Percentiles rank a stretch among this genome's conserved stretches.
phyloP scores from a whole-genome alignment of 2,888 invertebrate species.

The Uloborus plumipes region DNA sequence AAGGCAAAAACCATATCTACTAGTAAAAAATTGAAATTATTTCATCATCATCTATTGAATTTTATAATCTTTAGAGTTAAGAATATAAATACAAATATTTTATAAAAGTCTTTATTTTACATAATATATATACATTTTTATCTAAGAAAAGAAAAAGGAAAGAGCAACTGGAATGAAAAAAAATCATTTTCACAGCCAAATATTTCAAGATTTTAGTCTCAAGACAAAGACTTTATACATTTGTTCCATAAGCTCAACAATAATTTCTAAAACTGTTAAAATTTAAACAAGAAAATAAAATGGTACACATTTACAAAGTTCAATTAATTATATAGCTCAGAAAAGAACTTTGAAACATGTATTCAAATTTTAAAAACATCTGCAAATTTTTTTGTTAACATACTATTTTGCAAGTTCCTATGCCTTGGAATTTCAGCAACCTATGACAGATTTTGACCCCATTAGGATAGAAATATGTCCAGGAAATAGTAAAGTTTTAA shows the following conservation, averaged over 20 bases:
- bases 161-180: no score
- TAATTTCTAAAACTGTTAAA: conserved; percentile 5
- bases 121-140: conserved; percentile 28
- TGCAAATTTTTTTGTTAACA: not conserved
- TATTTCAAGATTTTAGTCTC: no score
- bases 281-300: not conserved
- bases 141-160: conserved; percentile 13
- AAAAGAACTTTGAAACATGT: not conserved
- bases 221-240: conserved; percentile 1
- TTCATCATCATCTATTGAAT: no score
- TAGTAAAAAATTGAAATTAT: no score
- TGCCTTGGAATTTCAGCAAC: not conserved
- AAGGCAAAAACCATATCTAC: no score
- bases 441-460: not conserved
- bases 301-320: not conserved
- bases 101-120: conserved; percentile 49
- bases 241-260: conserved; percentile 47
- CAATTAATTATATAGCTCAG: not conserved
- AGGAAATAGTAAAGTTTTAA: no score
- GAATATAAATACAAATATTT: no score
- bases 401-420: conserved; percentile 1
- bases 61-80: no score
- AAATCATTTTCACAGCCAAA: no score
- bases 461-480: no score
- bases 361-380: not conserved